Base-by-base conservation (phyloP, 2,797 vertebrate genomes). In the Protonibea diacanthus region DNA sequence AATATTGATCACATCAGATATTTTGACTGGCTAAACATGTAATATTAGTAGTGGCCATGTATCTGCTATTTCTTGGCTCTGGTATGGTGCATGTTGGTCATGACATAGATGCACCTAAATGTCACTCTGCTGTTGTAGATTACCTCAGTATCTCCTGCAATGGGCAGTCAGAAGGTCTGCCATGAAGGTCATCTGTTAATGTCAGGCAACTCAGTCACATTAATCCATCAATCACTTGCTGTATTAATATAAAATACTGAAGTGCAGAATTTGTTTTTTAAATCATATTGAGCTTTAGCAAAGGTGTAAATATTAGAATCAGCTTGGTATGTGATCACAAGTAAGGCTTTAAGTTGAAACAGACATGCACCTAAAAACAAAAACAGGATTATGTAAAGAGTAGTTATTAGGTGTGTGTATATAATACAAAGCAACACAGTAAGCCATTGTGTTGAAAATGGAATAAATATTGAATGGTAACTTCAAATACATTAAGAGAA, bases 1-100 rank as follows among this genome's bases (percentile, higher is more conserved):
- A 17, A 51, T 64, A 7, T 25, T 9, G 33, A 38, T 65, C 10
- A 21, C n/a, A 15, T 10, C 9, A 42, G 33, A 20, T 29, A 66
- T 18, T 53, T 42, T 0, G 47, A 51, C 13, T 15, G 33, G 5
- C 44, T 1, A 13, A 38, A n/a, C 0, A 12, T 38, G 25, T 29
- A 29, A 11, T 20, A n/a, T n/a, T 18, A 15, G 21, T 20, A n/a
- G 9, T 15, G 4, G 21, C 38, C 12, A 61, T 15, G 2, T 51
- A 21, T 10, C 44, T 14, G 4, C 2, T 27, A 0, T 40, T 2
- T 1, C 18, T 5, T 18, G 33, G 15, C 0, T 15, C 15, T 47
- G 40, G n/a, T 44, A 5, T 21, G 2, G 14, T 12, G 4, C 14
- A 3, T 20, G 3, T 38, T 27, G 60, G 10, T 45, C 23, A 17